phyloP scores from a whole-genome alignment of 1,140 invertebrate species.

The Drosophila oshimai region DNA sequence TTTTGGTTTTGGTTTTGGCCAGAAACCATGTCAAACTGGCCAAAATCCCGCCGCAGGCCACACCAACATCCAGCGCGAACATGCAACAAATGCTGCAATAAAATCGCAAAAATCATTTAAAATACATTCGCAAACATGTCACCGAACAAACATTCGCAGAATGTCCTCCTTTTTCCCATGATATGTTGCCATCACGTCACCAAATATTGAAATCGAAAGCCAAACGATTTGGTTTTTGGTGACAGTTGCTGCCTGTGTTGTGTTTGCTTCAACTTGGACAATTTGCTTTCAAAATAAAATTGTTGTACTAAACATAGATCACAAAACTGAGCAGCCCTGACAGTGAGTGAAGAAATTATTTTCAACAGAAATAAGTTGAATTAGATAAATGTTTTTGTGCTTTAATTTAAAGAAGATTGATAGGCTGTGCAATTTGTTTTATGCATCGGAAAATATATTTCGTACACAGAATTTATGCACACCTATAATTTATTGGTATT shows the following conservation, averaged over 20 bases:
- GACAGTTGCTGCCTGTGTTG: background rate
- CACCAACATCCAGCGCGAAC: slow-evolving; percentile 26
- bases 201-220: slow-evolving; percentile 32
- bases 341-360: too few species aligned
- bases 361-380: too few species aligned
- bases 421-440: too few species aligned
- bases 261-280: slow-evolving; percentile 1
- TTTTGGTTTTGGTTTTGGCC: slow-evolving; percentile 6
- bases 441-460: too few species aligned
- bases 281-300: background rate
- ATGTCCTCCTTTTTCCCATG: background rate
- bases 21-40: slow-evolving; percentile 24
- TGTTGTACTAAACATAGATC: background rate
- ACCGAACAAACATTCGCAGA: slow-evolving; percentile 19
- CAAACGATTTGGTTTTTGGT: slow-evolving; percentile 13
- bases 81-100: slow-evolving; percentile 36
- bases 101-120: slow-evolving; percentile 39
- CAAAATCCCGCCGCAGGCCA: slow-evolving; percentile 27
- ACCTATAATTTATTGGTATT: too few species aligned
- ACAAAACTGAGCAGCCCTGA: background rate
- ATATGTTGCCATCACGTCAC: slow-evolving; percentile 3
- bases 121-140: slow-evolving; percentile 20
- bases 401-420: too few species aligned
- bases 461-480: too few species aligned
- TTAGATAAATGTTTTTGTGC: too few species aligned